These are phyloP conservation scores for Polietes domitor DNA, from an alignment of 2,888 invertebrate genomes.

Conservation along the genomic window DNA sequence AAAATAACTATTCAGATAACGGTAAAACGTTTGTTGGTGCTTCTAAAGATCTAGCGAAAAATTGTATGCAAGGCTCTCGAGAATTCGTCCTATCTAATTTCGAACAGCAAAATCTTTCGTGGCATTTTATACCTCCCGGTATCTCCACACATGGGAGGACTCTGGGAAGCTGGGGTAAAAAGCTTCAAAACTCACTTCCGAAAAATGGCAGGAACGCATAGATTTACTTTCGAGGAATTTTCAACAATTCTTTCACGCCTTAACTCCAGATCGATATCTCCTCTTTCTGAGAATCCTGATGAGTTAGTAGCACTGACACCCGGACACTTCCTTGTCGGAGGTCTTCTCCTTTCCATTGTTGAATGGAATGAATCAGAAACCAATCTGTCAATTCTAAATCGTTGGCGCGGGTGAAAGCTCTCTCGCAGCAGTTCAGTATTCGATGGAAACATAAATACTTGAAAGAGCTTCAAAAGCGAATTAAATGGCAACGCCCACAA, in stretches of 20 bases:
- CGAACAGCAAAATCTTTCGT: neutral
- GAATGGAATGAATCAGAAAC: neutral
- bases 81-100: neutral
- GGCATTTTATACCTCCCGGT: neutral
- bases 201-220: neutral
- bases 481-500: slow-evolving; percentile 11
- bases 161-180: neutral
- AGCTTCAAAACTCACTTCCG: neutral
- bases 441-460: slow-evolving; percentile 39
- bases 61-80: neutral
- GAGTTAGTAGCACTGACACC: neutral
- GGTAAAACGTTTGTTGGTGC: neutral
- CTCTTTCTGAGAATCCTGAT: no score
- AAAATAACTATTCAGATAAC: neutral
- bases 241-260: neutral
- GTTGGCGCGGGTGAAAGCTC: slow-evolving; percentile 31
- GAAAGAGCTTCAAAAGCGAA: slow-evolving; percentile 11
- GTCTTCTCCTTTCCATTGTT: slow-evolving; percentile 2
- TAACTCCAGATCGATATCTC: no score
- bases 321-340: slow-evolving; percentile 30
- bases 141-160: neutral
- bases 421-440: slow-evolving; percentile 15
- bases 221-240: neutral
- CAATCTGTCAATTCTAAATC: neutral
- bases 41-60: neutral